phyloP scores from a whole-genome alignment of 2,797 vertebrate genomes.

The Sus cebifrons region DNA sequence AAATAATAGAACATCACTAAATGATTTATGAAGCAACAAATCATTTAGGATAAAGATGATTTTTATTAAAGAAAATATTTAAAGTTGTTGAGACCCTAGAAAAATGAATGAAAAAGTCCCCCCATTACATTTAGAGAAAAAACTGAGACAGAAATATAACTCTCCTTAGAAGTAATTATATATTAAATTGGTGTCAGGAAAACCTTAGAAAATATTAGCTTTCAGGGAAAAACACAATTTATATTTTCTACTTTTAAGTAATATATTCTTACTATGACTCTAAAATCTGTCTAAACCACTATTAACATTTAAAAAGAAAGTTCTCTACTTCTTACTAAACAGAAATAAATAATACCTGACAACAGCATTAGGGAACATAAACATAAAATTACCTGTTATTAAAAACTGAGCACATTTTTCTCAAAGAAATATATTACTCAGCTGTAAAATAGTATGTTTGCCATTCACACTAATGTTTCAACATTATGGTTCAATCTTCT shows the following conservation, averaged over 20 bases:
- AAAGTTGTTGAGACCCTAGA: conserved; percentile 59
- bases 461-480: conserved; percentile 90
- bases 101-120: conserved; percentile 42
- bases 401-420: conserved; percentile 89
- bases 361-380: conserved; percentile 88
- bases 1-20: conserved; percentile 30
- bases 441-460: conserved; percentile 91
- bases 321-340: conserved; percentile 72
- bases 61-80: conserved; percentile 41
- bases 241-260: conserved; percentile 81
- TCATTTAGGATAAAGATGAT: conserved; percentile 41
- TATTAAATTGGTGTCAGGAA: conserved; percentile 87
- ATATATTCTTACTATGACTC: conserved; percentile 83
- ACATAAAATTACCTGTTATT: conserved; percentile 91
- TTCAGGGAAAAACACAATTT: conserved; percentile 82
- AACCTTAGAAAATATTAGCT: conserved; percentile 83
- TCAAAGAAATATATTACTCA: conserved; percentile 88
- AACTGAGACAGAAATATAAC: conserved; percentile 78
- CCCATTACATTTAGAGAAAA: conserved; percentile 79
- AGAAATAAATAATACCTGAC: conserved; percentile 88
- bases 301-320: conserved; percentile 85
- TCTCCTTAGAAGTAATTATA: conserved; percentile 84
- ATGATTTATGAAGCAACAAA: not conserved
- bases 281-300: conserved; percentile 84
- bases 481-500: conserved; percentile 90